These are phyloP conservation scores for Phenacoccus solenopsis DNA, from an alignment of 1,140 invertebrate species.

Conservation along the genomic window DNA sequence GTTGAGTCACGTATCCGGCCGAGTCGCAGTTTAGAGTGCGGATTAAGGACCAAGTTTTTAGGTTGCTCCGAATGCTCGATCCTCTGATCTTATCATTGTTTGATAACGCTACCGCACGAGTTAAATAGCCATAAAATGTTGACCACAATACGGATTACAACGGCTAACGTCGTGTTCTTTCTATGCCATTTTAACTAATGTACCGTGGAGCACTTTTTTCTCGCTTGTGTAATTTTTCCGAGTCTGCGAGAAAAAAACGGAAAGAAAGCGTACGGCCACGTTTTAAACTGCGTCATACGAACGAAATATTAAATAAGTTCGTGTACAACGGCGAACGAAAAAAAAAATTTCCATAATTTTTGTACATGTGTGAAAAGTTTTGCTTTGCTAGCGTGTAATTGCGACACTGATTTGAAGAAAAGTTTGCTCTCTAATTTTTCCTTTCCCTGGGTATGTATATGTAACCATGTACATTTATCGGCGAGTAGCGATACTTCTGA, in stretches of 20 bases:
- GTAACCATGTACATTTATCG: no score
- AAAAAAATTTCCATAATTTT: neutral
- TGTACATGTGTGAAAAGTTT: no score
- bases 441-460: neutral
- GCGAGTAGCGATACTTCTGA: no score
- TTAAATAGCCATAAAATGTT: neutral
- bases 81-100: neutral
- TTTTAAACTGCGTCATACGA: neutral
- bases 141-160: neutral
- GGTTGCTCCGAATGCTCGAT: neutral
- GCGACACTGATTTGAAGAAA: neutral
- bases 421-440: neutral
- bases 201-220: no score
- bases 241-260: no score
- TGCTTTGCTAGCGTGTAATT: neutral
- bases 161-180: neutral
- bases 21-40: neutral
- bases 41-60: constrained; percentile 2
- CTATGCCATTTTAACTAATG: no score
- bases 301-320: constrained; percentile 3
- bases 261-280: no score
- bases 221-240: no score
- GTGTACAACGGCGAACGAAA: neutral
- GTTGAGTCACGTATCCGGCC: neutral
- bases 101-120: neutral